These are phyloP conservation scores for Protomyctophum bolini DNA, from an alignment of 2,113 vertebrate genomes.

Conservation along the genomic window DNA sequence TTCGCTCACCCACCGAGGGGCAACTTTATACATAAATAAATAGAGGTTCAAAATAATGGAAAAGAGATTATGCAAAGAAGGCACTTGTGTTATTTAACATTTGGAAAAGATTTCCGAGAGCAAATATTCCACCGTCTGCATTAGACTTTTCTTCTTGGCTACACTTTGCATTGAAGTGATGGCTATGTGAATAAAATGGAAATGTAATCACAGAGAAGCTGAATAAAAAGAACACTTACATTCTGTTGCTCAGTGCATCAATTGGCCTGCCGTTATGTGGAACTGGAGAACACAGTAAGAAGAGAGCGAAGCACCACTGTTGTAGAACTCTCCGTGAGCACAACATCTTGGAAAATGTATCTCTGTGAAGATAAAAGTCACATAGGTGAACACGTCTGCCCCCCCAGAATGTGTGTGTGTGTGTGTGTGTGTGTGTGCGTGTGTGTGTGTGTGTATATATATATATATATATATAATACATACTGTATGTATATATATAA, in stretches of 20 bases:
- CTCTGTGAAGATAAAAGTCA: slow-evolving; percentile 32
- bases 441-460: too few species aligned
- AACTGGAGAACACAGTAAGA: slow-evolving; percentile 88
- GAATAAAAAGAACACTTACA: slow-evolving; percentile 79
- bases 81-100: not conserved
- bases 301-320: slow-evolving; percentile 87
- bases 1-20: slow-evolving; percentile 35
- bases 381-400: not conserved
- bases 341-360: slow-evolving; percentile 63
- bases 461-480: not conserved
- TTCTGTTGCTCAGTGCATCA: slow-evolving; percentile 85
- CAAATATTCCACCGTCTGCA: not conserved
- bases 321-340: slow-evolving; percentile 84
- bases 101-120: not conserved
- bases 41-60: not conserved
- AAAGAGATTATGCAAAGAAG: not conserved
- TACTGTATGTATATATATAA: not conserved
- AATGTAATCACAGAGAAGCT: not conserved
- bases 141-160: not conserved
- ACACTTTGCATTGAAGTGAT: too few species aligned
- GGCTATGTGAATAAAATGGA: not conserved
- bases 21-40: slow-evolving; percentile 16
- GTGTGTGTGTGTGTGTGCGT: too few species aligned
- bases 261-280: slow-evolving; percentile 85
- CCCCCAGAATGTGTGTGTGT: not conserved